Evolutionary conservation across 2,888 invertebrate genomes (phyloP).

Genomic region (Campaea margaritaria): DNA sequence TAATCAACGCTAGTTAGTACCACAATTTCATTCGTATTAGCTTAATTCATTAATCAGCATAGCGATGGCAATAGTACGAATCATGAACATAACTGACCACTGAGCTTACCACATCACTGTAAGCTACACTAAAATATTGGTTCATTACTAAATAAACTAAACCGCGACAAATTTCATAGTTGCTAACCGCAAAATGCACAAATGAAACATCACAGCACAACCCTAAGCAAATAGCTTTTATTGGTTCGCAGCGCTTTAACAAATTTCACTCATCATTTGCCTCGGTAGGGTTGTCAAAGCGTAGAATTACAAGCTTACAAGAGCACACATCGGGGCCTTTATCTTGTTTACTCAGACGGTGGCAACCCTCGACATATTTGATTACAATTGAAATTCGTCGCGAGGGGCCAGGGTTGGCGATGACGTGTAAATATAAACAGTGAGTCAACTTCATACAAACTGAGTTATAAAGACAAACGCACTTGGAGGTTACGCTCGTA

Average conservation of each 20-base stretch:
- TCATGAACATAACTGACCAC: constrained; percentile 7
- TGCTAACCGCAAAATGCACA: constrained; percentile 15
- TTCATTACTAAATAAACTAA: constrained; percentile 3
- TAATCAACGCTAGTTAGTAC: constrained; percentile 1
- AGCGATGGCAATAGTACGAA: constrained; percentile 5
- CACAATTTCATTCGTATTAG: constrained; percentile 12
- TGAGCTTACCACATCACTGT: background rate
- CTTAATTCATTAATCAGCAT: constrained; percentile 15
- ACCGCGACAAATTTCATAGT: constrained; percentile 6
- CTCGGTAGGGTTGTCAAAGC: constrained; percentile 64
- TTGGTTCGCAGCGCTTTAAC: constrained; percentile 36
- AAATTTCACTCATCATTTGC: constrained; percentile 44
- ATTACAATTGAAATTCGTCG: constrained; percentile 74
- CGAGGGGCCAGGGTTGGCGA: constrained; percentile 34
- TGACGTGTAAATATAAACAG: constrained; percentile 17
- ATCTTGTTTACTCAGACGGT: constrained; percentile 78
- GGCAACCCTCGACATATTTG: constrained; percentile 69
- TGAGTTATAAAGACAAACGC: constrained; percentile 1
- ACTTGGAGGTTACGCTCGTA: background rate
- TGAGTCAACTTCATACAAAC: constrained; percentile 16
- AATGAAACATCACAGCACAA: constrained; percentile 6
- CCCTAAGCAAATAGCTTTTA: constrained; percentile 30
- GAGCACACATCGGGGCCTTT: constrained; percentile 65
- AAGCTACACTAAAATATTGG: constrained; percentile 3
- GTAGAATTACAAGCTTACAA: constrained; percentile 50